Percentiles rank a stretch among this genome's conserved stretches.
Conservation (phyloP, 1,140 invertebrate species). For the Pectinophora gossypiella region DNA sequence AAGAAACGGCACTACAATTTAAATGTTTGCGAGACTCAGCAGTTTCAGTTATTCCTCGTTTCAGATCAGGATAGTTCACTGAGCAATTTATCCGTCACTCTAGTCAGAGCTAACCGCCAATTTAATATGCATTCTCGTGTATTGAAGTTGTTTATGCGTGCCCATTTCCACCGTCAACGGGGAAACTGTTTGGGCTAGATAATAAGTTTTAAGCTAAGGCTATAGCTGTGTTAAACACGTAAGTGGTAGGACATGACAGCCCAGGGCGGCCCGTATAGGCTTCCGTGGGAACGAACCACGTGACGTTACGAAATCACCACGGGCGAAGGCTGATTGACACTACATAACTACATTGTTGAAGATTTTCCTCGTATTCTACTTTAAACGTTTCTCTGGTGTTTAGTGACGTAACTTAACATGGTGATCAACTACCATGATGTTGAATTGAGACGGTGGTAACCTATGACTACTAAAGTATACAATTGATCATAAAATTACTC, state of each 20-base stretch:
- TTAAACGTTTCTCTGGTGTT: too few relatives aligned
- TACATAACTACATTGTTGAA: constrained; percentile 21
- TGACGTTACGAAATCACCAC: constrained; percentile 67
- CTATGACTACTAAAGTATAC: too few relatives aligned
- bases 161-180: constrained; percentile 56
- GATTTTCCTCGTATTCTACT: too few relatives aligned
- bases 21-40: too few relatives aligned
- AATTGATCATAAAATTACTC: too few relatives aligned
- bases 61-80: not conserved
- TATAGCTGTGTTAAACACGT: constrained; percentile 70
- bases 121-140: constrained; percentile 27
- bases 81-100: constrained; percentile 25
- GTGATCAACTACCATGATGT: too few relatives aligned
- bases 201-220: constrained; percentile 65
- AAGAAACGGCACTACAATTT: too few relatives aligned
- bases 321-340: constrained; percentile 70
- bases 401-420: too few relatives aligned
- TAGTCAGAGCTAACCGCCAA: constrained; percentile 21
- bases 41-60: too few relatives aligned
- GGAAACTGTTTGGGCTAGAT: constrained; percentile 65
- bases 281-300: constrained; percentile 69
- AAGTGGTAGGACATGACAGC: constrained; percentile 69
- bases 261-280: constrained; percentile 58
- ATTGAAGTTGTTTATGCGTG: constrained; percentile 50
- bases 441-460: too few relatives aligned